Conservation (phyloP, 1,140 invertebrate genomes). For the Dendrolimus punctatus region DNA sequence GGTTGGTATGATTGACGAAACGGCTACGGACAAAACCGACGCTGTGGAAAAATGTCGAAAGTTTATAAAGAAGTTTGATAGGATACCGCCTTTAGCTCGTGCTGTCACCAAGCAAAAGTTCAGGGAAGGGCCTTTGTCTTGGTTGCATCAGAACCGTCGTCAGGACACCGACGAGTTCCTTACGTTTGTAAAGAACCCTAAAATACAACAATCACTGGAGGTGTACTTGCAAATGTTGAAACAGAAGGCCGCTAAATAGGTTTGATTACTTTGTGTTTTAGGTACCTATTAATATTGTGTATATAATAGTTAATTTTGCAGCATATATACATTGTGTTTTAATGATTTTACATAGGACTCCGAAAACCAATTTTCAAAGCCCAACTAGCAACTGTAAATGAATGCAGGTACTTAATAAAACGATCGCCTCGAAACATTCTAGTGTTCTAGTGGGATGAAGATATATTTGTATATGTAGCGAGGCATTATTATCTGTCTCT, state of each 20-base stretch:
- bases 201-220: conserved; percentile 79
- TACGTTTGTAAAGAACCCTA: conserved; percentile 72
- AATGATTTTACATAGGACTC: too few relatives aligned
- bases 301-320: too few relatives aligned
- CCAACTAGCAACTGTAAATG: too few relatives aligned
- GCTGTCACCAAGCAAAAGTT: conserved; percentile 75
- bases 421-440: too few relatives aligned
- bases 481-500: too few relatives aligned
- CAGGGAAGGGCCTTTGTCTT: conserved; percentile 69
- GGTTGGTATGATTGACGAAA: conserved; percentile 85
- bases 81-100: conserved; percentile 76
- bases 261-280: neutral
- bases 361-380: too few relatives aligned
- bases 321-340: too few relatives aligned
- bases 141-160: conserved; percentile 74
- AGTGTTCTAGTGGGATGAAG: too few relatives aligned
- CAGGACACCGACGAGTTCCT: conserved; percentile 77
- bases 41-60: conserved; percentile 77
- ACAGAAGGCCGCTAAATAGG: conserved; percentile 66
- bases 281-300: too few relatives aligned
- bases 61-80: conserved; percentile 77
- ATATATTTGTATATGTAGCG: too few relatives aligned
- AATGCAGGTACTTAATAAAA: too few relatives aligned
- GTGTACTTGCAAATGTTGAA: conserved; percentile 80
- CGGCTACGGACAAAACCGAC: conserved; percentile 79